Evolutionary conservation across 2,797 vertebrate species (phyloP).

Genomic region (Sebastes oblongus): DNA sequence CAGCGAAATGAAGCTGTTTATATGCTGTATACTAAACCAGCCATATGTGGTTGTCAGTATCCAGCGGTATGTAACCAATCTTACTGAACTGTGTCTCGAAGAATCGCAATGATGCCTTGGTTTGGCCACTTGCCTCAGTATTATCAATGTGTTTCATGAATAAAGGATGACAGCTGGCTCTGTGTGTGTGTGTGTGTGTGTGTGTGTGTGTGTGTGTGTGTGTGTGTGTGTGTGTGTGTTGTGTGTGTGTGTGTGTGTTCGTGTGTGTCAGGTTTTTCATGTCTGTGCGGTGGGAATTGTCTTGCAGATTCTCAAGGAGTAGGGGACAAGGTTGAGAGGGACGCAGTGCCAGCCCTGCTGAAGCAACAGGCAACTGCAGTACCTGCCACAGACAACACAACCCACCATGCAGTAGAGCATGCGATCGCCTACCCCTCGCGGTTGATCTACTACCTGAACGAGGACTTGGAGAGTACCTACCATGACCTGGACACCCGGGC

Average conservation of each 20-base stretch:
- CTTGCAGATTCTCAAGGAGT: constrained; percentile 73
- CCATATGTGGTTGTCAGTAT: background rate
- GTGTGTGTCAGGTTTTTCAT: constrained; percentile 24
- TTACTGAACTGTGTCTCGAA: constrained; percentile 2
- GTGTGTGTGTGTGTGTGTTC: background rate
- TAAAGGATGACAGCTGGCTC: constrained; percentile 46
- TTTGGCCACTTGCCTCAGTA: constrained; percentile 20
- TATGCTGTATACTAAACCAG: background rate
- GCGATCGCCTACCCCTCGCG: constrained; percentile 93
- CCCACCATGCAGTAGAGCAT: constrained; percentile 82
- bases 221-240: background rate
- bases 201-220: constrained; percentile 4
- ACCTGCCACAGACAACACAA: constrained; percentile 80
- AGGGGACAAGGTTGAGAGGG: constrained; percentile 78
- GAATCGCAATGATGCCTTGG: constrained; percentile 26
- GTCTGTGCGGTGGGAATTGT: constrained; percentile 38
- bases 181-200: constrained; percentile 9
- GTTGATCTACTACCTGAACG: constrained; percentile 95
- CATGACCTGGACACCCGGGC: constrained; percentile 92
- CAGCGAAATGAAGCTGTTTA: background rate
- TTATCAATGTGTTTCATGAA: constrained; percentile 50
- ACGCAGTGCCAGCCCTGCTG: constrained; percentile 72
- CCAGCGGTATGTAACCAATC: background rate
- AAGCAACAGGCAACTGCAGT: constrained; percentile 82
- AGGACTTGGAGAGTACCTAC: constrained; percentile 93